A percentile compares a stretch with the other conserved stretches of the same genome.
phyloP scores from a whole-genome alignment of 64 coral and sea anemone species.

The Stichodactyla mertensii region DNA sequence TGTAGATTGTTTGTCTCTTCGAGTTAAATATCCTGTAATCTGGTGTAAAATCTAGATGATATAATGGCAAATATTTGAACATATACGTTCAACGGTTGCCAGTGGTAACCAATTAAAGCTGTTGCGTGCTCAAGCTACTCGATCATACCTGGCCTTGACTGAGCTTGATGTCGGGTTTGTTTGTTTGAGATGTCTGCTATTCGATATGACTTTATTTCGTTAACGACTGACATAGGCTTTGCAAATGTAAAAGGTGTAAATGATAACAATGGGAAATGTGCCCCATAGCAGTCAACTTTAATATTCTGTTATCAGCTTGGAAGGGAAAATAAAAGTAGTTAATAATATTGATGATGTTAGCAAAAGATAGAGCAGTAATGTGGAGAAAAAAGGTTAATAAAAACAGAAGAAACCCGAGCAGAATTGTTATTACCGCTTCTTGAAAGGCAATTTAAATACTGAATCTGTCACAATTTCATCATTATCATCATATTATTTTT shows the following conservation, averaged over 20 bases:
- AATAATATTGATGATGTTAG: neutral
- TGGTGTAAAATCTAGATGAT: neutral
- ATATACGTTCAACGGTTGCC: neutral
- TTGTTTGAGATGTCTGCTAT: neutral
- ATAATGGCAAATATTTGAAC: constrained; percentile 1
- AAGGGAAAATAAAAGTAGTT: neutral
- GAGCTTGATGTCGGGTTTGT: neutral
- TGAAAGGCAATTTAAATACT: no score
- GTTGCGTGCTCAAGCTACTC: neutral
- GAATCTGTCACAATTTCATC: no score
- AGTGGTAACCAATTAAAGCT: neutral
- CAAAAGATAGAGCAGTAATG: no score
- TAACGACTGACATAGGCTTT: neutral
- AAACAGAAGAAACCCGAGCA: no score
- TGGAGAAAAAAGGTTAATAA: no score
- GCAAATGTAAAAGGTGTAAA: neutral
- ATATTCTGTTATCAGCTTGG: neutral
- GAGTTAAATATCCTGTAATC: neutral
- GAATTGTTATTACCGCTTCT: no score
- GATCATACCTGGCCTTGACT: neutral
- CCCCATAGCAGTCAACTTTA: neutral
- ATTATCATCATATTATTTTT: no score
- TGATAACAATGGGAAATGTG: neutral
- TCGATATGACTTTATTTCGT: neutral
- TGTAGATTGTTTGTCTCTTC: neutral